Conservation (phyloP, 1,140 invertebrate species). For the Drosophila elegans region DNA sequence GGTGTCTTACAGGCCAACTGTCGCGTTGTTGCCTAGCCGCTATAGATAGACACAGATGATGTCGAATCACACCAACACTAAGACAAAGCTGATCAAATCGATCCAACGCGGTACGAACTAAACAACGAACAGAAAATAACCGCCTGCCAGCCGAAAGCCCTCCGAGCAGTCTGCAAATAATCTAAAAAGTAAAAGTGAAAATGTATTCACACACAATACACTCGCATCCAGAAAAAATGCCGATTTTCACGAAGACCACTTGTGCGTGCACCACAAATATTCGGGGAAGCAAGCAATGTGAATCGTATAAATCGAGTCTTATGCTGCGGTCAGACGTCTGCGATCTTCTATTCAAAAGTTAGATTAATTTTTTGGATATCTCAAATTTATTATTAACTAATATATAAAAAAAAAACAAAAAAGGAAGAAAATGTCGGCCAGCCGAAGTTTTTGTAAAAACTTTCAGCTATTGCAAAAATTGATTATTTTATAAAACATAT, state of each 20-base stretch:
- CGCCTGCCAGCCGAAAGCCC: background rate
- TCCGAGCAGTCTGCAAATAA: background rate
- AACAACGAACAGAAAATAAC: conserved; percentile 21
- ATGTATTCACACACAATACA: background rate
- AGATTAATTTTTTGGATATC: background rate
- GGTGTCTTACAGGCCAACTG: conserved; percentile 18
- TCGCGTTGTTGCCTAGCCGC: conserved; percentile 43
- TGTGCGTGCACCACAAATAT: background rate
- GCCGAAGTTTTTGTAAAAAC: too few relatives aligned
- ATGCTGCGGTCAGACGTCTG: background rate
- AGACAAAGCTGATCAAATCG: conserved; percentile 36
- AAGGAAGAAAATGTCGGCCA: too few relatives aligned
- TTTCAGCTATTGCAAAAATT: too few relatives aligned
- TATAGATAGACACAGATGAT: conserved; percentile 69
- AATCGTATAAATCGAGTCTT: background rate
- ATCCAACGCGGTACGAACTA: conserved; percentile 13
- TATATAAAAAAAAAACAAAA: too few relatives aligned
- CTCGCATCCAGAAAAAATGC: background rate
- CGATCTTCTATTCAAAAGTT: too few relatives aligned
- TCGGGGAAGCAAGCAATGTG: background rate
- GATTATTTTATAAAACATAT: too few relatives aligned
- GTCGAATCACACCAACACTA: conserved; percentile 51
- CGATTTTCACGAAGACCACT: background rate
- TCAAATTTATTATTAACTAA: background rate
- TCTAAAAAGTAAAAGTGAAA: background rate